A percentile compares a stretch with the other conserved stretches of the same genome.
phyloP scores from a whole-genome alignment of 2,888 invertebrate genomes.

The Thelaira solivaga region DNA sequence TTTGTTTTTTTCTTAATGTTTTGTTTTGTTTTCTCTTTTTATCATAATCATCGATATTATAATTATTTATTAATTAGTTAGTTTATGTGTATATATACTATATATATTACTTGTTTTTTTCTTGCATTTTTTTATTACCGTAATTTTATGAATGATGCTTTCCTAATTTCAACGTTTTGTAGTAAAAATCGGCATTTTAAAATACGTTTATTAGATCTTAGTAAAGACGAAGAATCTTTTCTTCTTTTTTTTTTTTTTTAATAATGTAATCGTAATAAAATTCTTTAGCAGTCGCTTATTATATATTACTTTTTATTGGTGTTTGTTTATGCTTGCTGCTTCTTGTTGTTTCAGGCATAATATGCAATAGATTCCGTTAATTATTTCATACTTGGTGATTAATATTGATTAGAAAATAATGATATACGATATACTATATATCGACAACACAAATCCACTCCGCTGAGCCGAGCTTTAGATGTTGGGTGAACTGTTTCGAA shows the following conservation, averaged over 20 bases:
- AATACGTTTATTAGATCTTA: conserved; percentile 56
- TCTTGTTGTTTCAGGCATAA: conserved; percentile 41
- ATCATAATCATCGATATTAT: conserved; percentile 61
- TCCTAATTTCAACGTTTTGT: conserved; percentile 51
- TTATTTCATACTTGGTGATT: conserved; percentile 42
- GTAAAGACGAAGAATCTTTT: conserved; percentile 47
- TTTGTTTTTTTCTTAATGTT: conserved; percentile 37
- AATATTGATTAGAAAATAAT: conserved; percentile 50
- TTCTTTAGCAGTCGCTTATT: conserved; percentile 36
- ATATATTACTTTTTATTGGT: conserved; percentile 46
- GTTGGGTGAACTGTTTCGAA: not conserved
- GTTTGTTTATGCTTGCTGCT: conserved; percentile 50
- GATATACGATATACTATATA: conserved; percentile 40
- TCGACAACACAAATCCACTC: conserved; percentile 39
- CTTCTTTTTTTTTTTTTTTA: conserved; percentile 1
- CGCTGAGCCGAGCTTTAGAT: conserved; percentile 34
- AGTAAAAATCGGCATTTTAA: conserved; percentile 61
- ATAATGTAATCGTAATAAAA: conserved; percentile 53
- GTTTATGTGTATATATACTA: conserved; percentile 56
- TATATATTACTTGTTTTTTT: conserved; percentile 22
- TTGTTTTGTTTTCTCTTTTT: conserved; percentile 43
- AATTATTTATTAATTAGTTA: conserved; percentile 63
- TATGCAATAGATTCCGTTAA: conserved; percentile 40
- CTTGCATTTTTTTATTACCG: conserved; percentile 33
- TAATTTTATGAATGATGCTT: conserved; percentile 49